These are phyloP conservation scores for Halictus ligatus DNA, from an alignment of 2,888 invertebrate species.

Conservation along the genomic window DNA sequence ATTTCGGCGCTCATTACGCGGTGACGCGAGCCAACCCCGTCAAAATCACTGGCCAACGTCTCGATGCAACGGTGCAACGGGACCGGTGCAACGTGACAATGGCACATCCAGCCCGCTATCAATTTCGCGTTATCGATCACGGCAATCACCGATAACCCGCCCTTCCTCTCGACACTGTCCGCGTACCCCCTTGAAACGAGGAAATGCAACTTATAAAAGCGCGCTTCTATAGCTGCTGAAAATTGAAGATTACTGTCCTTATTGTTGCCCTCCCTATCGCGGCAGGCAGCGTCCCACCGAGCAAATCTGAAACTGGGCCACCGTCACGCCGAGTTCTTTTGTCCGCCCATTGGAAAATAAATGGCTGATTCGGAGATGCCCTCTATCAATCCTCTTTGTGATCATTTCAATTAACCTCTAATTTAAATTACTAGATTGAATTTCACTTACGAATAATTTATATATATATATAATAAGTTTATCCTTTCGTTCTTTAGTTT, in stretches of 20 bases:
- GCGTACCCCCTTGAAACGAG: background rate
- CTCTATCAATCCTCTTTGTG: background rate
- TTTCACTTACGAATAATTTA: too few species aligned
- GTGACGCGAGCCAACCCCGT: slow-evolving; percentile 39
- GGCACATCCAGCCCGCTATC: slow-evolving; percentile 44
- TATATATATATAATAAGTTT: too few species aligned
- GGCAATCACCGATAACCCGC: slow-evolving; percentile 31
- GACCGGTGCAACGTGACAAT: slow-evolving; percentile 52
- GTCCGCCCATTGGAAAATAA: background rate
- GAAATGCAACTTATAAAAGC: slow-evolving; percentile 13
- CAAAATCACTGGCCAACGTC: slow-evolving; percentile 50
- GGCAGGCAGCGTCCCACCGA: background rate
- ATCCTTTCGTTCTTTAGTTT: too few species aligned
- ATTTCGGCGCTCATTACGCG: slow-evolving; percentile 51
- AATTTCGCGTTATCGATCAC: slow-evolving; percentile 44
- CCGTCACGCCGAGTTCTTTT: background rate
- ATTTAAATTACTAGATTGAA: too few species aligned
- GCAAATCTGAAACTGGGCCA: background rate
- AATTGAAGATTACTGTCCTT: background rate
- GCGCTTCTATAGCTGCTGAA: background rate
- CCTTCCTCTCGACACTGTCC: slow-evolving; percentile 10
- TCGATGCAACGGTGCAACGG: slow-evolving; percentile 38
- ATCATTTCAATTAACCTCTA: background rate
- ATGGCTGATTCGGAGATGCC: background rate
- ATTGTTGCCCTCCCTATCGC: slow-evolving; percentile 11